Evolutionary conservation across 2,888 invertebrate genomes (phyloP).

Genomic region (Tupiocoris notatus): DNA sequence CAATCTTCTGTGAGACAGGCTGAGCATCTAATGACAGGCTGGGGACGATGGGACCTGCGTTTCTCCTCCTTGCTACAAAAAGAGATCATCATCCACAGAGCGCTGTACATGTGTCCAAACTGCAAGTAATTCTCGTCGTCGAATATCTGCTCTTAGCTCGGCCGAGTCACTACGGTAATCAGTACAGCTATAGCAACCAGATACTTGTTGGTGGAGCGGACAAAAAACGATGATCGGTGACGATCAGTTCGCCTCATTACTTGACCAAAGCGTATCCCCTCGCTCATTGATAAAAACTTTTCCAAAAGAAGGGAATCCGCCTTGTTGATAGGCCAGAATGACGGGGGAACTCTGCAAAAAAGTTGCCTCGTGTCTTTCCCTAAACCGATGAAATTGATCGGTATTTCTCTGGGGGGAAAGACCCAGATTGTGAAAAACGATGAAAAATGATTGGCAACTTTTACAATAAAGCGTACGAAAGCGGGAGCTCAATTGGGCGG

Average conservation of each 20-base stretch:
- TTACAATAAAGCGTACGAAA: no score
- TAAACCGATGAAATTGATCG: not conserved
- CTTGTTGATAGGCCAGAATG: not conserved
- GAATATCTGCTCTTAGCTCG: not conserved
- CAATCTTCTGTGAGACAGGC: no score
- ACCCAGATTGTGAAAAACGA: not conserved
- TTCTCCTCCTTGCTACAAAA: not conserved
- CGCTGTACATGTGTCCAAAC: slow-evolving; percentile 14
- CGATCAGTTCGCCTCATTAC: slow-evolving; percentile 30
- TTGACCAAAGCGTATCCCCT: slow-evolving; percentile 32
- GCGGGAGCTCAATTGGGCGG: no score
- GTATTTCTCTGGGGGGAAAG: not conserved
- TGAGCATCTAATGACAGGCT: slow-evolving; percentile 28
- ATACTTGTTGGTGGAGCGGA: slow-evolving; percentile 30
- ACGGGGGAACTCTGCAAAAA: not conserved
- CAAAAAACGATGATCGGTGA: slow-evolving; percentile 6
- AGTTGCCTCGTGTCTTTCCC: not conserved
- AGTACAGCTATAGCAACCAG: not conserved
- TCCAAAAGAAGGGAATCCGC: not conserved
- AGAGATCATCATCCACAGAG: not conserved
- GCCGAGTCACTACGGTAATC: slow-evolving; percentile 23
- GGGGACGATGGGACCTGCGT: not conserved
- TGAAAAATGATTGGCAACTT: not conserved
- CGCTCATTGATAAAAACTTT: not conserved
- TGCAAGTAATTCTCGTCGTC: slow-evolving; percentile 33